phyloP scores from a whole-genome alignment of 2,113 vertebrate genomes.

The Callithrix jacchus region DNA sequence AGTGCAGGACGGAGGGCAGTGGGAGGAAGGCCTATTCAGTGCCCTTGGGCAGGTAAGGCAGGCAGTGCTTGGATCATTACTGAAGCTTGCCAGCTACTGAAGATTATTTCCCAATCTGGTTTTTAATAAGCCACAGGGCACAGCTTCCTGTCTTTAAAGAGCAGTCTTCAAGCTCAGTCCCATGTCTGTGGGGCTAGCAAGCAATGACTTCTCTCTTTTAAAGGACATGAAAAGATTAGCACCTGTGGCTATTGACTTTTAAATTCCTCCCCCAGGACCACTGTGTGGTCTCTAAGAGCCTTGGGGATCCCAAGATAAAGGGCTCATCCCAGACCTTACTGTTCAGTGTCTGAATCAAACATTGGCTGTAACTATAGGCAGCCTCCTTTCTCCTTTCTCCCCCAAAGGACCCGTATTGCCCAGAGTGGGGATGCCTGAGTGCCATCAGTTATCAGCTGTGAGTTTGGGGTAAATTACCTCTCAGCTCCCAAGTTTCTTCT shows the following conservation, averaged over 20 bases:
- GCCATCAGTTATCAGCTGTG: background rate
- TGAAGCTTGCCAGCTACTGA: background rate
- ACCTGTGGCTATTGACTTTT: background rate
- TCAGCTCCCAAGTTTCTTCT: background rate
- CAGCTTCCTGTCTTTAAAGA: background rate
- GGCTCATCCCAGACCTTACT: background rate
- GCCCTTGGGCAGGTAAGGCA: background rate
- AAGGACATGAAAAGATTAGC: background rate
- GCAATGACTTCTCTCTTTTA: background rate
- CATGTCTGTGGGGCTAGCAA: background rate
- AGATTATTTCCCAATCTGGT: background rate
- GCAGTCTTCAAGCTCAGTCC: background rate
- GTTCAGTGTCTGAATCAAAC: background rate
- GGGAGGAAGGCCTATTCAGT: no score
- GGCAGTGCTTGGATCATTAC: background rate
- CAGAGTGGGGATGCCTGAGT: no score
- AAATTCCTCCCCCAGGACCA: background rate
- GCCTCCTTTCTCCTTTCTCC: background rate
- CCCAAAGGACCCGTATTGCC: background rate
- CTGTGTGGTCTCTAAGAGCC: background rate
- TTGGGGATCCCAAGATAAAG: background rate
- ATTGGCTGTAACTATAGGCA: background rate
- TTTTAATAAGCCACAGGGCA: background rate
- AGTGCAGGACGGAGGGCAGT: fast-evolving
- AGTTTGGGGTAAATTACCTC: background rate